phyloP scores from a whole-genome alignment of 2,888 invertebrate species.

The Campoplex nolae region DNA sequence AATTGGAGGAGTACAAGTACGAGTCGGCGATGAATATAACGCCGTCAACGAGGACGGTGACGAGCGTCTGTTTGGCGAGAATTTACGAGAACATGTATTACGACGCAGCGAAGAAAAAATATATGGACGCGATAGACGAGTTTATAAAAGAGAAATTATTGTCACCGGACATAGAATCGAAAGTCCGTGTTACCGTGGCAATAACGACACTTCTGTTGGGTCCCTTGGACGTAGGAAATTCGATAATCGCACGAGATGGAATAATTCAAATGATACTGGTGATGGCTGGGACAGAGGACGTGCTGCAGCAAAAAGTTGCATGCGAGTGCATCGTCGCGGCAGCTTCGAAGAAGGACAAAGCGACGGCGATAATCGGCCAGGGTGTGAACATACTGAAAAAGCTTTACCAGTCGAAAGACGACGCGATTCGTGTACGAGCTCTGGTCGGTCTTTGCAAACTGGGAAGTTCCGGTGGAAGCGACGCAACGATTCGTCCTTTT shows the following conservation, averaged over 20 bases:
- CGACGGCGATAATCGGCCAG: constrained; percentile 93
- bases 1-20: constrained; percentile 96
- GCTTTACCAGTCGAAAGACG: constrained; percentile 95
- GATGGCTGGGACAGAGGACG: constrained; percentile 97
- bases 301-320: constrained; percentile 95
- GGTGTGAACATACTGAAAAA: constrained; percentile 97
- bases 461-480: constrained; percentile 97
- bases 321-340: constrained; percentile 99
- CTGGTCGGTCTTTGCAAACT: constrained; percentile 98
- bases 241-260: constrained; percentile 92
- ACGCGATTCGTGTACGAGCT: constrained; percentile 95
- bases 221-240: constrained; percentile 96
- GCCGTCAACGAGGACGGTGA: constrained; percentile 94
- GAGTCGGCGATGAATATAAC: constrained; percentile 97
- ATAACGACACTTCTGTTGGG: constrained; percentile 96
- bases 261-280: constrained; percentile 98
- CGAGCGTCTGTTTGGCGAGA: constrained; percentile 95
- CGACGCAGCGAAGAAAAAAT: constrained; percentile 92
- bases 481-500: constrained; percentile 97
- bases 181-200: constrained; percentile 93
- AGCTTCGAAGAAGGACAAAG: constrained; percentile 98
- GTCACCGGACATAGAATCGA: constrained; percentile 95
- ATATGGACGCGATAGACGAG: constrained; percentile 92
- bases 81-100: constrained; percentile 98
- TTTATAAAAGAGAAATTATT: constrained; percentile 94